These are phyloP conservation scores for Fopius arisanus DNA, from an alignment of 1,140 invertebrate species.

Conservation along the genomic window DNA sequence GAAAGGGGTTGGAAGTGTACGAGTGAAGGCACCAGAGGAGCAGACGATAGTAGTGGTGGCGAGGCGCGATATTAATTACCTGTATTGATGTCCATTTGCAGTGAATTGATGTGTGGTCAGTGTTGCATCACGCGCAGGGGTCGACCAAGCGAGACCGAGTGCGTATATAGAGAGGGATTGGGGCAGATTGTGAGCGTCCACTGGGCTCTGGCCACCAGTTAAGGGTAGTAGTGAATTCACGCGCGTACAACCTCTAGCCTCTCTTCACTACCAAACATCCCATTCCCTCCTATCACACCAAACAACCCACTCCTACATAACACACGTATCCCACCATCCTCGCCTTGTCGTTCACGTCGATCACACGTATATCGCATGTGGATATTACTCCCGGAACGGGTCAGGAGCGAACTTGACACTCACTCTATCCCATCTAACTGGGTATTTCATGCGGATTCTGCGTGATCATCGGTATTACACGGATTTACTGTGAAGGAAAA, in stretches of 20 bases:
- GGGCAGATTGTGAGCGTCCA: background rate
- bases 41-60: conserved; percentile 28
- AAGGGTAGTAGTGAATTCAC: conserved; percentile 11
- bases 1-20: conserved; percentile 28
- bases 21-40: conserved; percentile 28
- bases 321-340: conserved; percentile 14
- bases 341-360: conserved; percentile 39
- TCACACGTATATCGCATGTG: conserved; percentile 36
- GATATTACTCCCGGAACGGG: conserved; percentile 5
- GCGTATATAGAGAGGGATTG: conserved; percentile 21
- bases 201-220: background rate
- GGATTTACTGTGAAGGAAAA: background rate
- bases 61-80: conserved; percentile 67
- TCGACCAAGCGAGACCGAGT: conserved; percentile 55
- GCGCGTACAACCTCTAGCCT: background rate
- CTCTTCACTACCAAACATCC: background rate
- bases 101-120: conserved; percentile 67
- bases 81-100: conserved; percentile 67
- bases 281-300: background rate
- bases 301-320: background rate
- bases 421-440: background rate
- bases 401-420: background rate
- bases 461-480: conserved; percentile 4
- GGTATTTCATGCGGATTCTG: background rate
- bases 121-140: conserved; percentile 64